phyloP scores from a whole-genome alignment of 2,888 invertebrate genomes.

The Lordiphosa fenestrarum region DNA sequence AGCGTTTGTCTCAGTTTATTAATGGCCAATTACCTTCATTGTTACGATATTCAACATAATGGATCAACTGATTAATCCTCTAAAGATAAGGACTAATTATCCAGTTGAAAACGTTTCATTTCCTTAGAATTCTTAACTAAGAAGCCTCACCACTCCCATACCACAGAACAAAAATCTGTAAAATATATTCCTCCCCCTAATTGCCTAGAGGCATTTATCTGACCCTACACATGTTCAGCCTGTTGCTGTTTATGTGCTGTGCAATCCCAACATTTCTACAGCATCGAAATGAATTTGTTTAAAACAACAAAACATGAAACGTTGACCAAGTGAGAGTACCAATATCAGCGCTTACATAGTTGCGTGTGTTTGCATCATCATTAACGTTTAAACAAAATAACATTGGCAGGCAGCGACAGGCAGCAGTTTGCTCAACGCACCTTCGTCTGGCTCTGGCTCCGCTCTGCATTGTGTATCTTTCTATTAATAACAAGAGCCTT shows the following conservation, averaged over 20 bases:
- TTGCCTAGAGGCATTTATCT: slow-evolving; percentile 12
- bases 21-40: too few relatives aligned
- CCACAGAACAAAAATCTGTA: neutral
- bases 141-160: too few relatives aligned
- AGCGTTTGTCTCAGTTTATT: too few relatives aligned
- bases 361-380: slow-evolving; percentile 66
- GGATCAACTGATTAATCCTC: too few relatives aligned
- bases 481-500: slow-evolving; percentile 78
- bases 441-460: slow-evolving; percentile 13
- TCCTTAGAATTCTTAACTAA: too few relatives aligned
- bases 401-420: slow-evolving; percentile 55
- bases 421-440: neutral
- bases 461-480: slow-evolving; percentile 66
- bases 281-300: slow-evolving; percentile 41
- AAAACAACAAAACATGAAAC: slow-evolving; percentile 20
- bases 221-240: slow-evolving; percentile 18
- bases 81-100: too few relatives aligned
- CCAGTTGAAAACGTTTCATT: too few relatives aligned
- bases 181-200: slow-evolving; percentile 1
- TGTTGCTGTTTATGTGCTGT: slow-evolving; percentile 43
- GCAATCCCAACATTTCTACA: slow-evolving; percentile 30
- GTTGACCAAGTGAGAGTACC: slow-evolving; percentile 38
- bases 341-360: slow-evolving; percentile 35
- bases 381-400: slow-evolving; percentile 73
- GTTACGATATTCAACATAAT: too few relatives aligned